Conservation (phyloP, 2,888 invertebrate species). For the Zeuzera pyrina region DNA sequence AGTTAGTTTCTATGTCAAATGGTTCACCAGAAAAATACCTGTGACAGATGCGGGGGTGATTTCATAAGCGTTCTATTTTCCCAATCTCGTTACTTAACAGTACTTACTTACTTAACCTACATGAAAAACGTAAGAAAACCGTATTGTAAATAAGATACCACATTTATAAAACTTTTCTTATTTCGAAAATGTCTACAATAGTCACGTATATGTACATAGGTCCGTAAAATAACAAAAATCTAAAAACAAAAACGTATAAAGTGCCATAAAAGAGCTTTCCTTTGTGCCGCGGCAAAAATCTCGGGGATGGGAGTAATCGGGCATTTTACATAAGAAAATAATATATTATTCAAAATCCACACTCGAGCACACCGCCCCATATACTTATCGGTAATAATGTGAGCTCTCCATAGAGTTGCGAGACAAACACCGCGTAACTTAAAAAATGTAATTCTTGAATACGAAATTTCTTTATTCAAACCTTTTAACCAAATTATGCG, state of each 20-base stretch:
- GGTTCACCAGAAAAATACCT: too few relatives aligned
- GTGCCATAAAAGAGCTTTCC: constrained; percentile 61
- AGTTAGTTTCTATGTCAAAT: too few relatives aligned
- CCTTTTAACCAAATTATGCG: too few relatives aligned
- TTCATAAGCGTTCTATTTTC: too few relatives aligned
- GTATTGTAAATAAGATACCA: background rate
- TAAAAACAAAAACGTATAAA: constrained; percentile 64
- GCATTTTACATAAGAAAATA: constrained; percentile 72
- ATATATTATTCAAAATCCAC: constrained; percentile 73
- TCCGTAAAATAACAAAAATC: constrained; percentile 41
- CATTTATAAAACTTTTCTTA: constrained; percentile 42
- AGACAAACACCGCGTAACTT: constrained; percentile 18
- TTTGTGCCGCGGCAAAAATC: constrained; percentile 57
- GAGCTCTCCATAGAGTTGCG: constrained; percentile 29
- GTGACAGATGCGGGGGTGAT: too few relatives aligned
- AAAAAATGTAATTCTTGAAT: constrained; percentile 4
- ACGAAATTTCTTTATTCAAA: background rate
- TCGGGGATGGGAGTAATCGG: constrained; percentile 66
- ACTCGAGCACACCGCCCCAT: constrained; percentile 52
- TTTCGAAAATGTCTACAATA: constrained; percentile 24
- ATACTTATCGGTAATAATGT: constrained; percentile 69
- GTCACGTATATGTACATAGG: constrained; percentile 20
- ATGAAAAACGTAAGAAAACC: too few relatives aligned
- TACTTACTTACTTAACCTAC: too few relatives aligned
- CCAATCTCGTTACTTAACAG: too few relatives aligned